Conservation (phyloP, 2,797 vertebrate genomes). For the Labeo calbasu region DNA sequence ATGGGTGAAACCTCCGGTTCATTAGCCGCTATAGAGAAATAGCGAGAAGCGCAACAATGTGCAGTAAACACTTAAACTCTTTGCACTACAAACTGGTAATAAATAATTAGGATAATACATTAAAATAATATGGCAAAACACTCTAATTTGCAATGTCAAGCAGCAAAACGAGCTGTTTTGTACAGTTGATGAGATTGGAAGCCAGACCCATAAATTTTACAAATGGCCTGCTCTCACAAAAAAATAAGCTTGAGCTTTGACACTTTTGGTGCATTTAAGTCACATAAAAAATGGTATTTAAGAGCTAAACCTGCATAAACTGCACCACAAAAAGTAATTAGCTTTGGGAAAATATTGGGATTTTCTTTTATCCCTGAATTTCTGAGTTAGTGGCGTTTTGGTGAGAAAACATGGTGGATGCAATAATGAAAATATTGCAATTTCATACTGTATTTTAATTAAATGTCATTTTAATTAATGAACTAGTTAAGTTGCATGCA, state of each 20-base stretch:
- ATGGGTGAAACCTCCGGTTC: too few relatives aligned
- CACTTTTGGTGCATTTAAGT: neutral
- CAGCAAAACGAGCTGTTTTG: too few relatives aligned
- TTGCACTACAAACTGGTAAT: too few relatives aligned
- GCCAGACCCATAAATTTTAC: too few relatives aligned
- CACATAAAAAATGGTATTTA: neutral
- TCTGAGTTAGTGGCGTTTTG: neutral
- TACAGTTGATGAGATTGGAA: too few relatives aligned
- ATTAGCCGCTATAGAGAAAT: too few relatives aligned
- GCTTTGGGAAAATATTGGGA: neutral
- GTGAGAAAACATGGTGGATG: neutral
- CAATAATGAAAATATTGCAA: conserved; percentile 4
- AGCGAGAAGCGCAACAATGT: too few relatives aligned
- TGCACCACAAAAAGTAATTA: neutral
- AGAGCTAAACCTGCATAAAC: neutral
- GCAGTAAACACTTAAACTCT: too few relatives aligned
- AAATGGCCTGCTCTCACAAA: too few relatives aligned
- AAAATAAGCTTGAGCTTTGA: neutral
- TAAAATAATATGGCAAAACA: too few relatives aligned
- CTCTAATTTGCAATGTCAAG: too few relatives aligned
- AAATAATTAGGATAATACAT: too few relatives aligned
- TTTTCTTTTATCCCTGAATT: neutral
- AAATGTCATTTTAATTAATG: neutral
- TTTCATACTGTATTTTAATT: neutral
- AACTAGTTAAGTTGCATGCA: neutral